These are phyloP conservation scores for Matsumyia berberina DNA, from an alignment of 2,888 invertebrate species.

Conservation along the genomic window DNA sequence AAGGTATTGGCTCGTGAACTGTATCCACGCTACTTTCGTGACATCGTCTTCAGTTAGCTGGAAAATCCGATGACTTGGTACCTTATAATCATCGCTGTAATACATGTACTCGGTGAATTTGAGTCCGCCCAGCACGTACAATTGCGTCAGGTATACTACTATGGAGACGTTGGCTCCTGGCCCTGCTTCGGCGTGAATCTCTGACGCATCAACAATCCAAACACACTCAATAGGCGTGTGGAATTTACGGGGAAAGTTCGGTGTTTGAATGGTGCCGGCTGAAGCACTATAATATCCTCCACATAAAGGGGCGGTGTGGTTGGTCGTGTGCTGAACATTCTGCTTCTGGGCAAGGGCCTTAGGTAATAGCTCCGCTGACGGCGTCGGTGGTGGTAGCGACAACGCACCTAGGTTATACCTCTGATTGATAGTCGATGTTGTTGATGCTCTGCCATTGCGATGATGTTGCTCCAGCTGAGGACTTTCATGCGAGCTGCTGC, in stretches of 20 bases:
- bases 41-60: conserved; percentile 90
- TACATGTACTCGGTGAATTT: conserved; percentile 91
- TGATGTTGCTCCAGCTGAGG: conserved; percentile 30
- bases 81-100: conserved; percentile 89
- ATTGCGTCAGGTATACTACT: conserved; percentile 94
- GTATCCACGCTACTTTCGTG: conserved; percentile 87
- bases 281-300: conserved; percentile 88
- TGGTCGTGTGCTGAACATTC: conserved; percentile 37
- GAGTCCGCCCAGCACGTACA: conserved; percentile 92
- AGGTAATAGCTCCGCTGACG: conserved; percentile 78
- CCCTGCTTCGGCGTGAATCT: conserved; percentile 83
- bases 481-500: conserved; percentile 36
- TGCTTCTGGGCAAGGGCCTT: conserved; percentile 58
- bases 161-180: conserved; percentile 88
- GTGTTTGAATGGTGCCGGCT: conserved; percentile 91
- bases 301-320: conserved; percentile 83
- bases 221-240: conserved; percentile 92
- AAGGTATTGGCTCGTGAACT: conserved; percentile 89
- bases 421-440: conserved; percentile 55
- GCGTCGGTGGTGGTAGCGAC: conserved; percentile 77
- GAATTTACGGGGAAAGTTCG: conserved; percentile 93
- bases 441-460: conserved; percentile 65
- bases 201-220: conserved; percentile 94
- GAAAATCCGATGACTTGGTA: conserved; percentile 88
- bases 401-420: conserved; percentile 43